phyloP scores from a whole-genome alignment of 2,888 invertebrate genomes.

The Pedicia rivosa region DNA sequence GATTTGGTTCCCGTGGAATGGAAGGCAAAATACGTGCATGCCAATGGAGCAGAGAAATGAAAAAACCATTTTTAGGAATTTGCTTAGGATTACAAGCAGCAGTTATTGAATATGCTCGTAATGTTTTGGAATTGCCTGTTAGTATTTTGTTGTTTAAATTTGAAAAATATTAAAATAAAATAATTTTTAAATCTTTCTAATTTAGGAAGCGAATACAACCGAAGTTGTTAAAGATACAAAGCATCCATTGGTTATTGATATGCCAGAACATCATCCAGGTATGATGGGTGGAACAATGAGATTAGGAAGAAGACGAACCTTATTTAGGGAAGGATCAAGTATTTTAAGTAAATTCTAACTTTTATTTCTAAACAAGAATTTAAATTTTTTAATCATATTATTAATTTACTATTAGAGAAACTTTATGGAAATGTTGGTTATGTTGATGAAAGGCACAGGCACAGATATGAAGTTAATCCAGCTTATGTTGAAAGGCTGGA shows the following conservation, averaged over 20 bases:
- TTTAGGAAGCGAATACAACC: conserved; percentile 60
- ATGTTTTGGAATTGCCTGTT: conserved; percentile 42
- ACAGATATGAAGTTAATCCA: conserved; percentile 95
- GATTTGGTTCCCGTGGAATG: conserved; percentile 90
- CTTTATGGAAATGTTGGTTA: conserved; percentile 59
- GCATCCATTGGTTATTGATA: conserved; percentile 83
- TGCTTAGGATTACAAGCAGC: conserved; percentile 97
- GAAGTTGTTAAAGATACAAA: conserved; percentile 62
- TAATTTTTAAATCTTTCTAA: neutral
- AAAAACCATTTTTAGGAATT: conserved; percentile 86
- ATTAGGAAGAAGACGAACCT: conserved; percentile 80
- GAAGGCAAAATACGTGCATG: conserved; percentile 93
- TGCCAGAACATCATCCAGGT: conserved; percentile 95
- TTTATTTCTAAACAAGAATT: conserved; percentile 1
- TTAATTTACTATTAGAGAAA: conserved; percentile 36
- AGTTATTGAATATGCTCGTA: conserved; percentile 87
- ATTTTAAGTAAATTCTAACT: conserved; percentile 42
- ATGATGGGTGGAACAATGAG: conserved; percentile 96
- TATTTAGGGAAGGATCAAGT: conserved; percentile 45
- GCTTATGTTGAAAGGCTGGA: conserved; percentile 63
- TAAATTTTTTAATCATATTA: neutral
- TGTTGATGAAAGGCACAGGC: conserved; percentile 91
- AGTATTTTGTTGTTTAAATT: neutral
- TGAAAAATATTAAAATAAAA: neutral
- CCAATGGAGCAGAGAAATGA: conserved; percentile 79